Percentiles rank a stretch among this genome's conserved stretches.
These are phyloP conservation scores for Erpornis zantholeuca DNA, from an alignment of 2,113 vertebrate genomes.

Conservation along the genomic window DNA sequence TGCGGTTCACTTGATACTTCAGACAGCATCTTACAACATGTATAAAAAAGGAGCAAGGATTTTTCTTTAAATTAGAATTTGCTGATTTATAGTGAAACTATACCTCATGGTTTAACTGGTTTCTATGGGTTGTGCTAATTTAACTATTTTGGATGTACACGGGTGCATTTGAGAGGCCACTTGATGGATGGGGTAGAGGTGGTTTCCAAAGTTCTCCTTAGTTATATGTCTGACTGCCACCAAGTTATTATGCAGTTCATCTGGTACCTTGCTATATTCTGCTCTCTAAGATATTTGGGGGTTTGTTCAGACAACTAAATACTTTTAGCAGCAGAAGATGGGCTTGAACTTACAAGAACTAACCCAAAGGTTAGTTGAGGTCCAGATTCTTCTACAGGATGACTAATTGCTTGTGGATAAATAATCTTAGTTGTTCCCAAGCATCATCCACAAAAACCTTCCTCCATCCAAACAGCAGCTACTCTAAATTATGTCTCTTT, in stretches of 20 bases:
- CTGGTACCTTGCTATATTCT: not conserved
- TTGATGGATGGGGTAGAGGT: not conserved
- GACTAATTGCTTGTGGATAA: not conserved
- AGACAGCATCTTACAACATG: not conserved
- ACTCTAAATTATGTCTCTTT: not conserved
- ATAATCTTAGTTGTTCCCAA: not conserved
- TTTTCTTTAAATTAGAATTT: not conserved
- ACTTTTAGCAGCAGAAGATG: not conserved
- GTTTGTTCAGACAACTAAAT: not conserved
- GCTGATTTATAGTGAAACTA: not conserved
- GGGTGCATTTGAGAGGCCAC: not conserved
- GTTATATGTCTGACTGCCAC: not conserved
- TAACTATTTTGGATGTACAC: not conserved
- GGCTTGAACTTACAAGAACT: not conserved
- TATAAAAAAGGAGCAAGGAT: not conserved
- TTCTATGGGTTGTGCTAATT: not conserved
- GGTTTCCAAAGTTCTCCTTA: not conserved
- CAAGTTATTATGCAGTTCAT: not conserved
- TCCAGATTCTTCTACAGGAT: not conserved
- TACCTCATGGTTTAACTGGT: not conserved
- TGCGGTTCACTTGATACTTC: not conserved
- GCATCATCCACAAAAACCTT: not conserved
- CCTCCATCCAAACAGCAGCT: not conserved
- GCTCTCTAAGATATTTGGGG: not conserved
- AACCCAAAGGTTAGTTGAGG: not conserved